phyloP scores from a whole-genome alignment of 2,113 vertebrate genomes.

The Neopipo cinnamomea region DNA sequence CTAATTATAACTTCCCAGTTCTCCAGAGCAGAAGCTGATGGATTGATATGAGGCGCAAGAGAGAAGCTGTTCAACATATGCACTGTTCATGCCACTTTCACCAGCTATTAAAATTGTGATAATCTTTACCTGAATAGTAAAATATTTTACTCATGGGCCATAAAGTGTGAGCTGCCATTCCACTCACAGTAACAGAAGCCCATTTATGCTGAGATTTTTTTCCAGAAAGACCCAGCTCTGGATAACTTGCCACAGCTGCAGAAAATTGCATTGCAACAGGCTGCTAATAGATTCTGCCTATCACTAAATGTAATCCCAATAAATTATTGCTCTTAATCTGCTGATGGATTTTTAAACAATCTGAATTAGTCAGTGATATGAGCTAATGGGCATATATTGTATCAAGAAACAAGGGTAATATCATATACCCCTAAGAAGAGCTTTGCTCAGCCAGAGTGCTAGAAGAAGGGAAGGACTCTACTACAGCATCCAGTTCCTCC shows the following conservation, averaged over 20 bases:
- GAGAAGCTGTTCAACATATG: background rate
- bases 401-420: background rate
- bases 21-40: background rate
- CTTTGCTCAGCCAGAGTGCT: background rate
- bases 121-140: constrained; percentile 6
- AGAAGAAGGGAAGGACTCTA: background rate
- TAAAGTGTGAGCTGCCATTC: background rate
- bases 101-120: background rate
- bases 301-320: background rate
- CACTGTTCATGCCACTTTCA: background rate
- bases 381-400: background rate
- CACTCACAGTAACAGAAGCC: background rate
- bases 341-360: background rate
- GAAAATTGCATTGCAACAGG: background rate
- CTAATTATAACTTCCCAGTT: background rate
- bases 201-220: background rate
- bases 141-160: background rate
- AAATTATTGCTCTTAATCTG: background rate
- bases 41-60: background rate
- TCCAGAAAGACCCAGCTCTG: background rate
- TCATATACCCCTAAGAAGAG: background rate
- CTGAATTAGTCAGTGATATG: background rate
- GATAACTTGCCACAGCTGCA: background rate
- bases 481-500: background rate
- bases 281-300: background rate